Evolutionary conservation across 2,888 invertebrate species (phyloP), one percentile per base, ranked within the genome.

Genomic region (Tanaodytes sp.): DNA sequence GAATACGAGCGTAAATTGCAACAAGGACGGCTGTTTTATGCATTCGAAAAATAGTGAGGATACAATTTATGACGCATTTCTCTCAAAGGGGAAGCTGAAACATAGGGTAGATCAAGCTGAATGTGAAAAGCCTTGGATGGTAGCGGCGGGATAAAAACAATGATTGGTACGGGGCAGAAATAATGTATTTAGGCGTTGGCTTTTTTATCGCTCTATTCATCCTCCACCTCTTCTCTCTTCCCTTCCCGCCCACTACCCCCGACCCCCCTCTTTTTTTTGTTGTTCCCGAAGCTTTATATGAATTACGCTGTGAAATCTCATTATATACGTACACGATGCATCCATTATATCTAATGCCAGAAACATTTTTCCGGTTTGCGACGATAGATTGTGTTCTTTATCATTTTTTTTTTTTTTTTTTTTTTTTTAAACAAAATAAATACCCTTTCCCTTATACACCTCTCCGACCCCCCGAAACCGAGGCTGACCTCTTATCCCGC

Each of bases 271-370:
- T 40, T 45, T 69, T 76, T 77, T 77, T 76, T 77, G 78, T 77
- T 78, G 78, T 82, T 82, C 78, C 78, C 82, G 77, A 82, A 81
- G 83, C 81, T 82, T 82, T 80, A 80, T 79, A 80, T 79, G 82
- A 81, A 81, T 79, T 79, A 80, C 82, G 81, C 77, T 78, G 82
- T 80, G 79, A 84, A 83, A 83, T 84, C 83, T 83, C 83, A 83
- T 83, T 82, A 83, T 79, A 80, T 78, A 77, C 78, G 75, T 77
- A 78, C 76, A 79, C 81, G 81, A 78, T 80, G 80, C 79, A 77
- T 79, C 79, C 80, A 80, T 76, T 76, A 73, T 72, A 71, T 75
- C 72, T 72, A 64, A 69, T 80, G 79, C 79, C 81, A 79, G 78
- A 79, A 83, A 80, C 80, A 80, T 78, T 81, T 77, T 76, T 75